Evolutionary conservation across 1,140 invertebrate species (phyloP), one percentile per base, ranked within the genome.

Genomic region (Lepidurus apus): DNA sequence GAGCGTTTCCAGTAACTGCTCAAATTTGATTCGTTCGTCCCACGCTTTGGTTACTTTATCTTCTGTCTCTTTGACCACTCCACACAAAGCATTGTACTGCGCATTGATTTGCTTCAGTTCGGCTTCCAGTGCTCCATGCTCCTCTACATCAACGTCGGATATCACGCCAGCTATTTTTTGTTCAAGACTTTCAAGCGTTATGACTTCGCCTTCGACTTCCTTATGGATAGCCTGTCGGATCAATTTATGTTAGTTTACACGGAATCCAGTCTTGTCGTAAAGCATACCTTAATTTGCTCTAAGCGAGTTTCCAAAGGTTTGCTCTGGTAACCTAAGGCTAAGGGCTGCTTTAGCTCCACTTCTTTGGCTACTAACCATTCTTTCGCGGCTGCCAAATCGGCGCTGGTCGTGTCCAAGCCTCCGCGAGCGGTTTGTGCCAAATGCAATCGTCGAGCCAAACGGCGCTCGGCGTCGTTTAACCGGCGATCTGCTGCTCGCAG

Each of bases 111-210:
- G 77, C 34, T 91, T 90, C 0, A 95, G 86, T 42, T 91, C 89
- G 0, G 88, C 87, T 17, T 90, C 88, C 1, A 97, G 84, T 82
- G 91, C 89, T 43, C 90, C 91, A 81, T 93, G 91, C 83, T 95
- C 87, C 74, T 82, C 91, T 0, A 87, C 88, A 83, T 96, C 94
- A n/a, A 97, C 83, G 84, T 97, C 95, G 80, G 91, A 89, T 82
- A 92, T 89, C 86, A 97, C 91, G 77, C 92, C 92, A 73, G 91
- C 89, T 6, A 96, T 89, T 74, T 94, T 91, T 84, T 93, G 93
- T 81, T 93, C 91, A 9, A 96, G 84, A 4, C 91, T 92, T 80
- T 95, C 92, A 53, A 95, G 90, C 7, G 94, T 87, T 2, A 93
- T 89, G 82, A 93, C 91, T 84, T 95, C 95, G 7, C 90, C 90